Conservation (phyloP, 2,888 invertebrate species). For the Aradus depressus region DNA sequence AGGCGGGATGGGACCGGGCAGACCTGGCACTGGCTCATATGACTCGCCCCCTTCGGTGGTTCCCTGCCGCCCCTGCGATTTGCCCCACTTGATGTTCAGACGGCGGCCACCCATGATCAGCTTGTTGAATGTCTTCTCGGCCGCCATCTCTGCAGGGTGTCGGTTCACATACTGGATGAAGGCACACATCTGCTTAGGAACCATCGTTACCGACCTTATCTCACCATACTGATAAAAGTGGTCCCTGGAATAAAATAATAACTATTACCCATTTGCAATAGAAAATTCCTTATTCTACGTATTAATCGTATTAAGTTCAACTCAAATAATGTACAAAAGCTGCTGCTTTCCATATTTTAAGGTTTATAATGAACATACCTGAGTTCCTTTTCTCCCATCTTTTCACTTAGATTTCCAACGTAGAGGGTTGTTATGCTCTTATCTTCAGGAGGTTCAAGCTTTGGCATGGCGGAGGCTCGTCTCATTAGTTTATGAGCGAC, state of each 20-base stretch:
- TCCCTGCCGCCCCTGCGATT: slow-evolving; percentile 57
- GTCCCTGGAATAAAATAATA: slow-evolving; percentile 46
- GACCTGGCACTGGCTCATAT: slow-evolving; percentile 65
- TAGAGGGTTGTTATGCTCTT: slow-evolving; percentile 92
- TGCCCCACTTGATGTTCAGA: slow-evolving; percentile 97
- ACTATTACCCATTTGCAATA: not conserved
- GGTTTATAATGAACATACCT: slow-evolving; percentile 36
- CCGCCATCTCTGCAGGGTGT: slow-evolving; percentile 82
- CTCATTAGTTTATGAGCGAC: slow-evolving; percentile 89
- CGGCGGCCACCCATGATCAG: slow-evolving; percentile 72
- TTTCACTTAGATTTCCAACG: slow-evolving; percentile 87
- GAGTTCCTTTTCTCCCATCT: slow-evolving; percentile 78
- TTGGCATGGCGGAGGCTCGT: slow-evolving; percentile 85
- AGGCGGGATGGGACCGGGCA: slow-evolving; percentile 57
- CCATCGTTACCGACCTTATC: slow-evolving; percentile 84
- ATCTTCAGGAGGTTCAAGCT: slow-evolving; percentile 90
- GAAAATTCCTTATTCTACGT: not conserved
- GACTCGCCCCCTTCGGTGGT: slow-evolving; percentile 26
- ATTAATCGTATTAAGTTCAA: not conserved
- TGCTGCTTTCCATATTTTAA: not conserved
- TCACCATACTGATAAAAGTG: slow-evolving; percentile 99
- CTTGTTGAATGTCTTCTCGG: slow-evolving; percentile 92
- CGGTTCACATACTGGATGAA: slow-evolving; percentile 93
- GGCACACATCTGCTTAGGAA: slow-evolving; percentile 88
- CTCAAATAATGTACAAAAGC: not conserved